Evolutionary conservation across 2,113 vertebrate species (phyloP), one percentile per base, ranked within the genome.

Genomic region (Planiliza haematocheilus): DNA sequence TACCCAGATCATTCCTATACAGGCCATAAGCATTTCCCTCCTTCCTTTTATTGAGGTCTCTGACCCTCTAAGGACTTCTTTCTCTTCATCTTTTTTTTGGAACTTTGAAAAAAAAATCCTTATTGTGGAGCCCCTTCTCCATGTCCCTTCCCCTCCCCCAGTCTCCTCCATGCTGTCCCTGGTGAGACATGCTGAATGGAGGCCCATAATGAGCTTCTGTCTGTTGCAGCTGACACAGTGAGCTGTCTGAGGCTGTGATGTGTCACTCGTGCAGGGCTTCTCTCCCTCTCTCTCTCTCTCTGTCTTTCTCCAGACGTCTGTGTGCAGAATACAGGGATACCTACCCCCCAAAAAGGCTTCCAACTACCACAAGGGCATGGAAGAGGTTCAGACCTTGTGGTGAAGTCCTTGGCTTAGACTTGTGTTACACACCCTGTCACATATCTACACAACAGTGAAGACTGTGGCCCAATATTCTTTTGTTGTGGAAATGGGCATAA

Each of bases 121-220:
- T 18, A 39, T 59, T 13, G 39, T 73, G 56, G 63, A 77, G 65
- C 75, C 71, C 51, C 34, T 30, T 58, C 38, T 60, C 43, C 62
- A 18, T 37, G 20, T 52, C 43, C 48, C 12, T 8, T n/a, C 37
- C 70, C 68, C 41, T 53, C 68, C 77, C 74, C 83, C 55, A 38
- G 24, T 63, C 53, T 64, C 10, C 38, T 49, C 74, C 70, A 16
- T 45, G 63, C 56, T 57, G 75, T 82, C 86, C 77, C 84, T 76
- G 39, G 78, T 89, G 89, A 81, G 85, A 64, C 72, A 57, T 36
- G 49, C 69, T 65, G 86, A 78, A 78, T 61, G 59, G 69, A 85
- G 78, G 74, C 64, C 83, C 71, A 91, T 91, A 92, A 92, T 91
- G 91, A 92, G 86, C 66, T 73, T 79, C 89, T 89, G 86, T 88